A percentile compares a stretch with the other conserved stretches of the same genome.
phyloP scores from a whole-genome alignment of 2,888 invertebrate species.

The Frankliniella fusca region DNA sequence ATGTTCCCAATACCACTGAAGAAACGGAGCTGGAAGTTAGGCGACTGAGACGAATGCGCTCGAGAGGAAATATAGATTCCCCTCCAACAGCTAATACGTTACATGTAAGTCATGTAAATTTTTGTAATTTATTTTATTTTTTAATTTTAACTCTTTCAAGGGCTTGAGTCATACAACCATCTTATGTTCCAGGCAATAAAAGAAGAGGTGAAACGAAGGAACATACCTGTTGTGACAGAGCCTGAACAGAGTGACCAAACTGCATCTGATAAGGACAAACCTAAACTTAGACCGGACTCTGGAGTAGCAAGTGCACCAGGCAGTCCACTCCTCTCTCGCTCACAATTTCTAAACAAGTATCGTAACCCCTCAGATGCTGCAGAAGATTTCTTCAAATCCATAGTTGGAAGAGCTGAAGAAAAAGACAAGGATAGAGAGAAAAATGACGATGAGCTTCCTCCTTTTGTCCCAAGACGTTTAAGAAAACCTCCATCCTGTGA shows the following conservation, averaged over 20 bases:
- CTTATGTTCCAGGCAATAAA: slow-evolving; percentile 50
- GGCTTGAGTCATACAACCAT: slow-evolving; percentile 3
- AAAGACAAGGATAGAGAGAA: slow-evolving; percentile 46
- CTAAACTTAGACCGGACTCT: not conserved
- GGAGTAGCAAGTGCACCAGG: slow-evolving; percentile 31
- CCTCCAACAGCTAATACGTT: slow-evolving; percentile 43
- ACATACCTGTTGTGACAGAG: slow-evolving; percentile 33
- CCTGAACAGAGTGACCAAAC: not conserved
- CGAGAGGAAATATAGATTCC: slow-evolving; percentile 47
- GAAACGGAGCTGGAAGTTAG: slow-evolving; percentile 64
- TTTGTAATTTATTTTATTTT: slow-evolving; percentile 16
- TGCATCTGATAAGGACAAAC: slow-evolving; percentile 4
- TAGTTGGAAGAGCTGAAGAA: slow-evolving; percentile 39
- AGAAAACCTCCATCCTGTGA: slow-evolving; percentile 35
- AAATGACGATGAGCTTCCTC: slow-evolving; percentile 47
- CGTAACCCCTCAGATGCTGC: slow-evolving; percentile 37
- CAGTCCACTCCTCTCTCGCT: slow-evolving; percentile 32
- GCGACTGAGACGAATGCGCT: slow-evolving; percentile 50
- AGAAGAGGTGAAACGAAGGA: slow-evolving; percentile 61
- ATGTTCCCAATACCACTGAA: slow-evolving; percentile 59
- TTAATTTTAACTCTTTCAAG: slow-evolving; percentile 11
- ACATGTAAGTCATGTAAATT: slow-evolving; percentile 44
- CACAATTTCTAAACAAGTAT: slow-evolving; percentile 39
- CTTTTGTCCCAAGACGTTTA: slow-evolving; percentile 42
- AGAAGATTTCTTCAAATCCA: slow-evolving; percentile 37